Evolutionary conservation across 2,888 invertebrate species (phyloP), one percentile per base, ranked within the genome.

Genomic region (Gortyna flavago): DNA sequence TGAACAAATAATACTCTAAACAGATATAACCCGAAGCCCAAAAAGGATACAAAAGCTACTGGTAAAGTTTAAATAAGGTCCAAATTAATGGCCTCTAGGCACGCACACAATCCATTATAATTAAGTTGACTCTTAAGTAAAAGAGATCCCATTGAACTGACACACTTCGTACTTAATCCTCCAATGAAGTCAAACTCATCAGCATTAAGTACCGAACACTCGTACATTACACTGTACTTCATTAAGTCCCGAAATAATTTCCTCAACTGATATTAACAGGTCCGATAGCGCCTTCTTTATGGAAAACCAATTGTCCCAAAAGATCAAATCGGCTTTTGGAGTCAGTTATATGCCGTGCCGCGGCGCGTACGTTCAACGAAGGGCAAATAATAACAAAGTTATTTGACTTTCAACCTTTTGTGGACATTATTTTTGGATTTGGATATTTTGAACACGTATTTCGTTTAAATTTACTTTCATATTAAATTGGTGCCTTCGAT

Each of bases 221-320:
- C 77, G 77, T 70, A 65, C 57, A 72, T 81, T 73, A 75, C n/a
- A 32, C 84, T 44, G 72, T 74, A 72, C 68, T 68, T 80, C 77
- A 80, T 86, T 75, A 83, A 72, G 61, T 29, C 68, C 51, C n/a
- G 54, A 77, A 85, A 81, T 81, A 77, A 86, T 80, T 85, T 79
- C 67, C 62, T 68, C 54, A 83, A 79, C 81, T 76, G 85, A 84
- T 85, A 84, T 80, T 65, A 85, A 81, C 79, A 79, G 73, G 69
- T 70, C 65, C 67, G 88, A 88, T 87, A 86, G 54, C 48, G 44
- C 75, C 78, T 79, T 80, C 72, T 86, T 86, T 83, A 87, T 83
- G 81, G 79, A 83, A 86, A 88, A 80, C 83, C 85, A 88, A 87
- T 88, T 86, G 83, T 79, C 76, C 75, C 75, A 78, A 65, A 81